Evolutionary conservation across 2,113 vertebrate genomes (phyloP), one percentile per base, ranked within the genome.

Genomic region (Elgaria multicarinata): DNA sequence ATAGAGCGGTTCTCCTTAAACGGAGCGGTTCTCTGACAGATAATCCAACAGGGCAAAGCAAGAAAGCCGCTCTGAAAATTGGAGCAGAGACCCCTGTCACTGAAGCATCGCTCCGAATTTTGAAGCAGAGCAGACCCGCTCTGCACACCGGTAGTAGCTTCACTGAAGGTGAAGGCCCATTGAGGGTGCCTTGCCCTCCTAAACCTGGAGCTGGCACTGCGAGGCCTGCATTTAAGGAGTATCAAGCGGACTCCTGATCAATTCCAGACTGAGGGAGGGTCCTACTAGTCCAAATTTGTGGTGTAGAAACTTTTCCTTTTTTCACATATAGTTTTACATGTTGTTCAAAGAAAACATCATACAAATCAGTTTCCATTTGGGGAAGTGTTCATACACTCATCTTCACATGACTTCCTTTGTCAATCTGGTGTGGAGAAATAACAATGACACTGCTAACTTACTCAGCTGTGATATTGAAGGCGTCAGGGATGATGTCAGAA

Each of bases 381-480:
- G 71, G 87, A 89, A 83, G 72, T 66, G 55, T 12, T 20, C 44
- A 2, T 4, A 64, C 2, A 28, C 87, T 66, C 71, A 50, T n/a
- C 42, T 62, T 44, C 18, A 42, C 69, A 53, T 76, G 87, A 76
- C 55, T 76, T 89, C 87, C 55, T n/a, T 62, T 64, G 36, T 66
- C 80, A 36, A 28, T 64, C 55, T 3, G 26, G 71, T 8, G 80
- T 64, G 58, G 42, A 4, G 31, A 64, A 74, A 76, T 28, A 10
- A 50, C 53, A 18, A 28, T 33, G 72, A 64, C 12, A 26, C 13
- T 50, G 42, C 24, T n/a, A 9, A 50, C 53, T 75, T 24, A 44
- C 53, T 88, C 79, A 76, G 80, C 80, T 64, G 55, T 69, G n/a
- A 71, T 87, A 55, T 87, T 87, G 80, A 67, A 42, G 46, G 55